Evolutionary conservation across 2,888 invertebrate genomes (phyloP).

Genomic region (Laspeyria flexula): DNA sequence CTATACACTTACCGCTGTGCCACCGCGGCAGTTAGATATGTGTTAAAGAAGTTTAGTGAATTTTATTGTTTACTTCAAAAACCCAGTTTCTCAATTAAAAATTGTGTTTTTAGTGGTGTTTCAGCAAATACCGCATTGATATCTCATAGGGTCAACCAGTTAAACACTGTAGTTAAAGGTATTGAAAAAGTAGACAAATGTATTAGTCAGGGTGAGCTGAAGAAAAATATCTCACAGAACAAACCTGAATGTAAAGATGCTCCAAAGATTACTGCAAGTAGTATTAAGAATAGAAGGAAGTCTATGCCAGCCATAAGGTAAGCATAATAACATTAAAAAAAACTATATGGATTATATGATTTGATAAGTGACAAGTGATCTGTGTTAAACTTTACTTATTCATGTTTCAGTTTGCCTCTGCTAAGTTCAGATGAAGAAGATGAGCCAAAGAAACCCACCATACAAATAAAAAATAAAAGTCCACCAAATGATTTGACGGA

Average conservation of each 20-base stretch:
- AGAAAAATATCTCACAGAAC: constrained; percentile 16
- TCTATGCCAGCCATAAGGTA: constrained; percentile 66
- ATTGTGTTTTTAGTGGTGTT: no score
- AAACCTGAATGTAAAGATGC: constrained; percentile 19
- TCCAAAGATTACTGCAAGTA: constrained; percentile 19
- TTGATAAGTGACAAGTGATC: no score
- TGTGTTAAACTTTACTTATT: background rate
- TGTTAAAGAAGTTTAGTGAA: no score
- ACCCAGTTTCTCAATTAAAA: no score
- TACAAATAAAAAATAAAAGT: constrained; percentile 32
- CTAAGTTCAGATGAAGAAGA: constrained; percentile 67
- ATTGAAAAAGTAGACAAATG: constrained; percentile 9
- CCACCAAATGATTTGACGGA: constrained; percentile 15
- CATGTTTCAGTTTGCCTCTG: constrained; percentile 40
- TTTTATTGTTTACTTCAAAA: no score
- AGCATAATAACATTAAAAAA: constrained; percentile 7
- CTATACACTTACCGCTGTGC: no score
- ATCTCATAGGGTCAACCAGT: no score
- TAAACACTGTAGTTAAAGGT: no score
- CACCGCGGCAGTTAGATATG: no score
- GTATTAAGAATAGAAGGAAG: constrained; percentile 61
- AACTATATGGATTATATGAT: no score
- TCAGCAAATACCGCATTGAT: constrained; percentile 4
- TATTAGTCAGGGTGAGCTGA: constrained; percentile 13
- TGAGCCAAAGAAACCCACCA: constrained; percentile 35